These are phyloP conservation scores for Colius striatus DNA, from an alignment of 2,113 vertebrate species.

Conservation along the genomic window DNA sequence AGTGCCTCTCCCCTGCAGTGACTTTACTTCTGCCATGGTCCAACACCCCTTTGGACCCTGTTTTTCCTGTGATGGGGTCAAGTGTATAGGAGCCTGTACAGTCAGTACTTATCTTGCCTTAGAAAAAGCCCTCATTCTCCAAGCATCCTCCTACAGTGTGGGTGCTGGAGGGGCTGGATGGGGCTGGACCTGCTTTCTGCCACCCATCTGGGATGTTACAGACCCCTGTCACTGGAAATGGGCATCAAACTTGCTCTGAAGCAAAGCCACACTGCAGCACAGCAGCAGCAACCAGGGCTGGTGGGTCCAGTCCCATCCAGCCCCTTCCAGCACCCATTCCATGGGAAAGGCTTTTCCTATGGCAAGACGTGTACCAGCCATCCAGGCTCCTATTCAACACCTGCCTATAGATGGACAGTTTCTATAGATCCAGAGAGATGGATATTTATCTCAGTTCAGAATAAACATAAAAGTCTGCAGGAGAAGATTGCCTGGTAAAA, in stretches of 20 bases:
- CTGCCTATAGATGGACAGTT: neutral
- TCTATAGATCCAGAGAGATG: neutral
- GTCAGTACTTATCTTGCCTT: no score
- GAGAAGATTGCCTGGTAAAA: neutral
- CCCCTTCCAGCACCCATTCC: neutral
- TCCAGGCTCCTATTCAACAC: neutral
- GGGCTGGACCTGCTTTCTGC: neutral
- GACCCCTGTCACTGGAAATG: fast-evolving
- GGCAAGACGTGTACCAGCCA: neutral
- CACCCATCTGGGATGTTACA: neutral
- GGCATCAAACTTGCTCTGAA: neutral
- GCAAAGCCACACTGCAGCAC: neutral
- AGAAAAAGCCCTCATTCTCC: no score
- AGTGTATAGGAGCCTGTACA: no score
- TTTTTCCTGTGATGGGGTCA: neutral
- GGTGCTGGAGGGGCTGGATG: no score
- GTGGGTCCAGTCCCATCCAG: neutral
- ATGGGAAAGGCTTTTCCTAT: neutral
- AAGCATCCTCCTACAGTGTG: no score
- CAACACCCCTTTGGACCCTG: neutral
- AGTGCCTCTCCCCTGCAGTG: neutral
- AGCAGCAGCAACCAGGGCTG: neutral
- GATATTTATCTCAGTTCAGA: neutral
- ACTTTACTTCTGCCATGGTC: fast-evolving
- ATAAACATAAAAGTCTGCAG: neutral